phyloP scores from a whole-genome alignment of 2,888 invertebrate genomes.

The Galerucella nymphaeae region DNA sequence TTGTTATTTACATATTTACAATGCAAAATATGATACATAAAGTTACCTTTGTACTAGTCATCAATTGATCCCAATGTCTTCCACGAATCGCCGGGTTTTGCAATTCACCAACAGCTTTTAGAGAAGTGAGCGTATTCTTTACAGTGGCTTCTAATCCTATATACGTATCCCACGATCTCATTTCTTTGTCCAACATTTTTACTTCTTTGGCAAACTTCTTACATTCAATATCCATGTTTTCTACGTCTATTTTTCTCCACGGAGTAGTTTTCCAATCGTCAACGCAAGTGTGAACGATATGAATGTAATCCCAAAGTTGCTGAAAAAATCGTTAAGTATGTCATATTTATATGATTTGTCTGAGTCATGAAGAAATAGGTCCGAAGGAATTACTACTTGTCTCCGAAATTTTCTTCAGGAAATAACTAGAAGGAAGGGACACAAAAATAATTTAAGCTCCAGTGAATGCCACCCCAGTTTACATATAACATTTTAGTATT shows the following conservation, averaged over 20 bases:
- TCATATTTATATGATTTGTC: neutral
- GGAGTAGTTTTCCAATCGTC: constrained; percentile 98
- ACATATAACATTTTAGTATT: no score
- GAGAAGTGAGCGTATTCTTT: constrained; percentile 95
- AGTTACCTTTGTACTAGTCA: constrained; percentile 92
- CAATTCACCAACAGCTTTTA: constrained; percentile 93
- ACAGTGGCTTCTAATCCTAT: constrained; percentile 89
- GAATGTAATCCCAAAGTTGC: constrained; percentile 96
- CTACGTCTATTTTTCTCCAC: constrained; percentile 97
- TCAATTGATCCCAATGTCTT: constrained; percentile 96
- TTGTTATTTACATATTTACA: constrained; percentile 51
- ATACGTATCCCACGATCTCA: constrained; percentile 95
- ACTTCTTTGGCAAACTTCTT: constrained; percentile 97
- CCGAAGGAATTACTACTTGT: no score
- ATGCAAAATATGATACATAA: constrained; percentile 32
- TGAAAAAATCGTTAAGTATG: constrained; percentile 60
- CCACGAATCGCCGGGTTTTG: constrained; percentile 97
- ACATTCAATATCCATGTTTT: constrained; percentile 98
- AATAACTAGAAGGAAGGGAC: no score
- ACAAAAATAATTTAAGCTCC: no score
- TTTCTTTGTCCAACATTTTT: constrained; percentile 92
- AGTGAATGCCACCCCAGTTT: no score
- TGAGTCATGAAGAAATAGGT: no score
- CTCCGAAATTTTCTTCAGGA: no score
- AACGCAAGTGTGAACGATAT: constrained; percentile 89